A percentile compares a stretch with the other conserved stretches of the same genome.
Evolutionary conservation across 2,797 vertebrate species (phyloP).

Genomic region (Neosilurus mollespiculum): DNA sequence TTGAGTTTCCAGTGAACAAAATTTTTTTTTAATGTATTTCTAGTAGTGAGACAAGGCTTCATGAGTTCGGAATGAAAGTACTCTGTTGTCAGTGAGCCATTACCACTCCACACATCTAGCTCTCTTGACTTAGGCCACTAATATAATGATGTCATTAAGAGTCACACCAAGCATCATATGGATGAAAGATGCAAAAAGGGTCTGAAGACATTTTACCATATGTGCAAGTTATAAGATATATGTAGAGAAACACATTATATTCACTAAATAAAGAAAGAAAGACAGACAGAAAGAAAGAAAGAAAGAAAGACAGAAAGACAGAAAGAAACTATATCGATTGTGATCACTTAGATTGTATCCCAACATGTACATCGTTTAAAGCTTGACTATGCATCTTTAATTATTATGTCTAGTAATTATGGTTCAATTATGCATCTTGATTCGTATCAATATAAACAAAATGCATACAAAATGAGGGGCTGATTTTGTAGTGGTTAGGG

Average conservation of each 20-base stretch:
- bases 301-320: too few species aligned
- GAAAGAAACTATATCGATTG: not conserved
- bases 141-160: not conserved
- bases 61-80: not conserved
- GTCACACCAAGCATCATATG: not conserved
- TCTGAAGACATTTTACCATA: not conserved
- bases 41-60: too few species aligned
- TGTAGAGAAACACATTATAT: not conserved
- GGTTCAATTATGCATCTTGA: not conserved
- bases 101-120: not conserved
- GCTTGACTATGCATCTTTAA: not conserved
- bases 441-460: not conserved
- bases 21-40: not conserved
- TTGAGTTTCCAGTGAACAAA: too few species aligned
- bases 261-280: not conserved
- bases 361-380: not conserved
- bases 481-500: too few species aligned
- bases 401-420: not conserved
- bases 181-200: not conserved
- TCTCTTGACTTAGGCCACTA: not conserved
- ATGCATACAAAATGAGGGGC: too few species aligned
- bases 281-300: too few species aligned
- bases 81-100: not conserved
- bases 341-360: not conserved
- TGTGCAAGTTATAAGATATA: not conserved